phyloP scores from a whole-genome alignment of 2,113 vertebrate species.

The Platichthys stellatus region DNA sequence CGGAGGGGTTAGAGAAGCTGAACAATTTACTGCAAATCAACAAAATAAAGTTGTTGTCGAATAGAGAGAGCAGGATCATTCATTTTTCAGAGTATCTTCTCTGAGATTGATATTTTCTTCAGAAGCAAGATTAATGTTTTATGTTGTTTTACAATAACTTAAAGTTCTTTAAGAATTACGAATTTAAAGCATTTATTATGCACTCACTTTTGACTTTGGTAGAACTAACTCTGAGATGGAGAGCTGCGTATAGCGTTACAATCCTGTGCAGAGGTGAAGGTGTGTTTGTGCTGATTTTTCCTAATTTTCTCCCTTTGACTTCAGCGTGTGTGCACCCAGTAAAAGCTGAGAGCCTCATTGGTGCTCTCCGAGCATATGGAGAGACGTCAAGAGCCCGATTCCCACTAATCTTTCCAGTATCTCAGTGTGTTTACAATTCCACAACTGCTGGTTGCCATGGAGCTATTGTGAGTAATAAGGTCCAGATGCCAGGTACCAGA shows the following conservation, averaged over 20 bases:
- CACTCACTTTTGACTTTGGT: not conserved
- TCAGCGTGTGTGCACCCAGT: conserved; percentile 4
- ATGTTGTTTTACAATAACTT: not conserved
- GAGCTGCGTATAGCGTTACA: not conserved
- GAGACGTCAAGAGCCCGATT: conserved; percentile 40
- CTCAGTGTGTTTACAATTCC: conserved; percentile 78
- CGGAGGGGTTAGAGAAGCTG: too few species aligned
- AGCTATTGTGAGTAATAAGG: conserved; percentile 61
- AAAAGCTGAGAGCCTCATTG: conserved; percentile 1
- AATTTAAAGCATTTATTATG: too few species aligned
- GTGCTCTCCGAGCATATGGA: conserved; percentile 7
- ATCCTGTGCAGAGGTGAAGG: not conserved
- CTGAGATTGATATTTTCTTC: not conserved
- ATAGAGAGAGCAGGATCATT: too few species aligned
- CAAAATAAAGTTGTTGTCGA: too few species aligned
- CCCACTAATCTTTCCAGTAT: conserved; percentile 57
- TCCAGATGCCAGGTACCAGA: conserved; percentile 71
- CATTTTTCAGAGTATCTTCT: too few species aligned
- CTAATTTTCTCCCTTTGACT: conserved; percentile 13
- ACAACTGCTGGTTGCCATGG: conserved; percentile 75
- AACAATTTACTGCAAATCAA: too few species aligned
- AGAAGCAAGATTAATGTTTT: not conserved
- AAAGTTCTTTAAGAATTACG: not conserved
- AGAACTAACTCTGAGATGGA: not conserved
- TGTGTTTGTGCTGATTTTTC: not conserved